Evolutionary conservation across 2,888 invertebrate species (phyloP), one percentile per base, ranked within the genome.

Genomic region (Aphodius sticticus): DNA sequence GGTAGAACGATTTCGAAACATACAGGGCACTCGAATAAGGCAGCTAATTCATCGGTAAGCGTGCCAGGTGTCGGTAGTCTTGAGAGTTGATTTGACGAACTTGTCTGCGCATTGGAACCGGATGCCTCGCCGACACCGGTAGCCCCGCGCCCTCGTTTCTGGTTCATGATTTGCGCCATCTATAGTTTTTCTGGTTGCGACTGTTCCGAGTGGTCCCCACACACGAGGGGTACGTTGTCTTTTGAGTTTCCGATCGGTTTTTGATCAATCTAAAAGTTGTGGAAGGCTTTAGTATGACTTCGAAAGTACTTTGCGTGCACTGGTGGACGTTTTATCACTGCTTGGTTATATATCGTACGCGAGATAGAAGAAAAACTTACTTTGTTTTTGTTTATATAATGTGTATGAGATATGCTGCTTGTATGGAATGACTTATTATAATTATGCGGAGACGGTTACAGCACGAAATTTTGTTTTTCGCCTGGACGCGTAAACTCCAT

Each of bases 1-100:
- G 99, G 99, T 88, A 99, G 92, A 83, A 99, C 99, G 92, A 99
- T 99, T 91, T 99, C 99, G 90, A 99, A 99, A 90, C 99, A 99
- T 83, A 99, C 99, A 69, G 97, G 97, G 89, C 97, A 97, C 89
- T 97, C 97, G 89, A 97, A 97, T 77, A 97, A 91, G 82, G 96
- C 96, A 83, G 97, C 96, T 87, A 97, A 91, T 90, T 97, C 97
- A 86, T 96, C 95, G 77, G 96, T 95, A 90, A 95, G 93, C 87
- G 93, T 93, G 83, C 92, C 92, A 37, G 93, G 91, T 79, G 92
- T 92, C 89, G 81, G 92, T 90, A 87, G 81, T 84, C 83, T 77
- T 84, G 82, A 82, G 82, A 87, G 82, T 83, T 87, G 86, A 80
- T 84, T 86, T 53, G 85, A 82, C 69, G 87, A 85, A 78, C 84